Percentiles rank a stretch among this genome's conserved stretches.
Conservation (phyloP, 2,113 vertebrate genomes). For the Sylvia atricapilla region DNA sequence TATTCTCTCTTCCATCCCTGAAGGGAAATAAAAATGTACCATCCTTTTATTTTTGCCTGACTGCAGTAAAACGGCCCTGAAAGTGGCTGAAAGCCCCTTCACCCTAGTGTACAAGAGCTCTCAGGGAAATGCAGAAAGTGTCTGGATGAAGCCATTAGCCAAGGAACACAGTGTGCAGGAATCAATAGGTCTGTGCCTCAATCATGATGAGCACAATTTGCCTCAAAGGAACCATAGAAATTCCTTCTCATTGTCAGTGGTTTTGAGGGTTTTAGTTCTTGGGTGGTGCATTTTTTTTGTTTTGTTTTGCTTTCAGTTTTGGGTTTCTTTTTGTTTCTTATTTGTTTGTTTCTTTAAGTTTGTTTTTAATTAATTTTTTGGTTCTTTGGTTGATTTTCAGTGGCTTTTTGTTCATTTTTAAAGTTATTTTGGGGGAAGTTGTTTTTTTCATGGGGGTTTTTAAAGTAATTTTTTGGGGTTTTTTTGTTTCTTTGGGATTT, state of each 20-base stretch:
- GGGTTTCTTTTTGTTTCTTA: rapidly evolving
- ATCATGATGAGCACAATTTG: neutral
- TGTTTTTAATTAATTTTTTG: too few species aligned
- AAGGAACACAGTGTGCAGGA: neutral
- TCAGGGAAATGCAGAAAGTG: neutral
- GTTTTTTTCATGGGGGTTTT: neutral
- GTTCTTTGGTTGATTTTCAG: neutral
- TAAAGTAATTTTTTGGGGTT: rapidly evolving
- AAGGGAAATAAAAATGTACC: neutral
- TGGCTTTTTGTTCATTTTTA: neutral
- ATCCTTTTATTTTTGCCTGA: neutral
- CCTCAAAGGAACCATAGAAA: neutral
- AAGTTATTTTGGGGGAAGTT: neutral
- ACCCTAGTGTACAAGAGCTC: rapidly evolving
- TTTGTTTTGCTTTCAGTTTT: too few species aligned
- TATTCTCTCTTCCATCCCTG: neutral
- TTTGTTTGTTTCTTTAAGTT: neutral
- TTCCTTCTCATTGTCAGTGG: neutral
- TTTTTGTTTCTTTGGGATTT: too few species aligned
- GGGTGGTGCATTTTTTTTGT: neutral
- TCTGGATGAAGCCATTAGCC: neutral
- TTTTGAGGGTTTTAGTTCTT: neutral
- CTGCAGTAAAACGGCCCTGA: neutral
- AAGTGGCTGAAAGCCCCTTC: neutral
- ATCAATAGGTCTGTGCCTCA: neutral